Conservation (phyloP, 1,140 invertebrate species). For the Sitodiplosis mosellana region DNA sequence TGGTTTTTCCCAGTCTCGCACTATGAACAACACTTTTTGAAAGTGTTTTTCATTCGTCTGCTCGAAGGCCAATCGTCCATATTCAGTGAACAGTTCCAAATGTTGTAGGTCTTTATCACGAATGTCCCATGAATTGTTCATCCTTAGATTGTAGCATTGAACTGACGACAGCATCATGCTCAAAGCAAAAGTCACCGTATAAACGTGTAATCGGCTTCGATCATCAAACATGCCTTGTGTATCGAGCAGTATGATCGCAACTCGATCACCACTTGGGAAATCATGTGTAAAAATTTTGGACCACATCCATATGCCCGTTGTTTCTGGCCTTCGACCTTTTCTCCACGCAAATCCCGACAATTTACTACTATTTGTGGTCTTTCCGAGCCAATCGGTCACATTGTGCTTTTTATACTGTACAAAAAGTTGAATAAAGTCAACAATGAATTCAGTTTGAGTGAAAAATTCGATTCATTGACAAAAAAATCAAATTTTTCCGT, state of each 20-base stretch:
- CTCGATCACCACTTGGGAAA: conserved; percentile 53
- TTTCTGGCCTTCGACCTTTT: conserved; percentile 83
- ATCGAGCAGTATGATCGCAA: conserved; percentile 82
- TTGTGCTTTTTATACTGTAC: background rate
- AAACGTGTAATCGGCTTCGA: conserved; percentile 87
- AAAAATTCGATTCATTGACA: too few relatives aligned
- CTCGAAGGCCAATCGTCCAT: conserved; percentile 82
- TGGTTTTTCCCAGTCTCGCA: conserved; percentile 96
- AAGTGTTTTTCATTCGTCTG: conserved; percentile 81
- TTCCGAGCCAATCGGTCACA: background rate
- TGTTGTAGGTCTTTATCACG: conserved; percentile 94
- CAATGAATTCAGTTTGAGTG: too few relatives aligned
- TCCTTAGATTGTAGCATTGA: conserved; percentile 90
- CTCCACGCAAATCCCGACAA: conserved; percentile 78
- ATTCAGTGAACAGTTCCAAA: conserved; percentile 88
- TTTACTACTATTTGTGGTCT: background rate
- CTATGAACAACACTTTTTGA: conserved; percentile 86
- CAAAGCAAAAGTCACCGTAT: conserved; percentile 88
- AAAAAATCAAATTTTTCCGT: too few relatives aligned
- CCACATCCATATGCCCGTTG: conserved; percentile 91
- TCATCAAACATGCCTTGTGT: too few relatives aligned
- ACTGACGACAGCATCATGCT: conserved; percentile 92
- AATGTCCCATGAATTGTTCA: too few relatives aligned
- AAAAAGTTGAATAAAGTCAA: too few relatives aligned
- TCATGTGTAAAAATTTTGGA: conserved; percentile 77